Evolutionary conservation across 2,888 invertebrate genomes (phyloP), one percentile per base, ranked within the genome.

Genomic region (Perizoma affinitatum): DNA sequence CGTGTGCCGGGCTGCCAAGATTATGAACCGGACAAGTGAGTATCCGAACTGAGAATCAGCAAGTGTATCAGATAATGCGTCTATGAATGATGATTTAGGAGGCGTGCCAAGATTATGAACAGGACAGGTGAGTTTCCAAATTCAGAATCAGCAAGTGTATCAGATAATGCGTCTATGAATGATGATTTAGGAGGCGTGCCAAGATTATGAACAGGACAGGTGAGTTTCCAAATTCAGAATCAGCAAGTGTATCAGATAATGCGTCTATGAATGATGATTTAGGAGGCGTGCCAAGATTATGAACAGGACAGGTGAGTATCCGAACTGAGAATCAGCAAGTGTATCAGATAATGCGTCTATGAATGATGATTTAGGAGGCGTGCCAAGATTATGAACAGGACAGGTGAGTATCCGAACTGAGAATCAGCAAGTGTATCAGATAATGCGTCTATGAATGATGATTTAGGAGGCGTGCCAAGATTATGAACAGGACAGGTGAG

Each of bases 191-290:
- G 96, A 96, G 76, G 95, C 96, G 0, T 0, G 92, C 96, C 50
- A 93, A 93, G 74, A 96, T 96, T 65, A 94, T 96, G 84, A 95
- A 95, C 77, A 95, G 95, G 76, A 96, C 96, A 58, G 94, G 95
- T 95, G 76, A 90, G 93, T 86, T 49, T 51, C 34, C 10, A 4
- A 9, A n/a, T 7, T 45, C 10, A 43, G n/a, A 43, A 43, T 10
- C 10, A 43, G 11, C 43, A 43, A 22, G 1, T 22, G 22, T 22
- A 2, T 22, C 22, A 22, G 22, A 2, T 22, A 22, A 22, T 22
- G 3, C 22, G 3, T 22, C 22, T 22, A 22, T 22, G 3, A 22
- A 22, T 2, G 22, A 22, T 22, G 22, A 22, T 22, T 22, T 22
- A 22, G 88, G 96, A 96, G 76, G 95, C 96, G 0, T 0, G 92